A percentile compares a stretch with the other conserved stretches of the same genome.
These are phyloP conservation scores for Ramphastos sulfuratus DNA, from an alignment of 2,113 vertebrate species.

Conservation along the genomic window DNA sequence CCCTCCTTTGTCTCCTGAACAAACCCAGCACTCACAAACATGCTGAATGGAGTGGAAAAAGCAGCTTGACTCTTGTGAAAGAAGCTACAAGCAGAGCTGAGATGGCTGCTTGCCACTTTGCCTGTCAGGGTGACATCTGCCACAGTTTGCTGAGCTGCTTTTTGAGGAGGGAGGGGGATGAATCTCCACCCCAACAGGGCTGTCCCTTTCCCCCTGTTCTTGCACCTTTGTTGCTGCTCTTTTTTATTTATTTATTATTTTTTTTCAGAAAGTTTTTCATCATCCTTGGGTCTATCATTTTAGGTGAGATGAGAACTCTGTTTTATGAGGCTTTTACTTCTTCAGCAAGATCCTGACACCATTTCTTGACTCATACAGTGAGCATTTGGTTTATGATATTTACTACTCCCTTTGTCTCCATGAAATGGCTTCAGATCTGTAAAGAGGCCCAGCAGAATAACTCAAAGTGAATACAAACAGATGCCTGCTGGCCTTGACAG, in stretches of 20 bases:
- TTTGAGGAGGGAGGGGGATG: neutral
- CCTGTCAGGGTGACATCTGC: conserved; percentile 58
- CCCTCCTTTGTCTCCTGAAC: conserved; percentile 58
- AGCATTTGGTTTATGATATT: conserved; percentile 37
- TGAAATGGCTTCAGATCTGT: conserved; percentile 44
- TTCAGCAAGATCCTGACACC: neutral
- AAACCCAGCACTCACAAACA: conserved; percentile 69
- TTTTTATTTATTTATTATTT: neutral
- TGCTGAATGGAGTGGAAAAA: conserved; percentile 34
- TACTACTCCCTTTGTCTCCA: conserved; percentile 34
- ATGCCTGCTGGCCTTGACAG: conserved; percentile 13
- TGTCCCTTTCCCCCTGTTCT: neutral
- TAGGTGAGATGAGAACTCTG: neutral
- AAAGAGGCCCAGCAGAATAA: neutral
- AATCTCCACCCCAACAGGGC: neutral
- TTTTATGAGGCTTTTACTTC: neutral
- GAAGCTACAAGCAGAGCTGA: conserved; percentile 43
- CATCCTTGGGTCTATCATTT: neutral
- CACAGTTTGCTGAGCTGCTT: neutral
- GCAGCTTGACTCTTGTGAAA: conserved; percentile 49
- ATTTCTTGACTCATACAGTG: neutral
- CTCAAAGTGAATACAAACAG: conserved; percentile 22
- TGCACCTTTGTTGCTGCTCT: neutral
- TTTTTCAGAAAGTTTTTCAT: neutral
- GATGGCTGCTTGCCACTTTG: conserved; percentile 29